Base-by-base conservation (phyloP, 2,113 vertebrate species). In the Chloropsis cyanopogon region DNA sequence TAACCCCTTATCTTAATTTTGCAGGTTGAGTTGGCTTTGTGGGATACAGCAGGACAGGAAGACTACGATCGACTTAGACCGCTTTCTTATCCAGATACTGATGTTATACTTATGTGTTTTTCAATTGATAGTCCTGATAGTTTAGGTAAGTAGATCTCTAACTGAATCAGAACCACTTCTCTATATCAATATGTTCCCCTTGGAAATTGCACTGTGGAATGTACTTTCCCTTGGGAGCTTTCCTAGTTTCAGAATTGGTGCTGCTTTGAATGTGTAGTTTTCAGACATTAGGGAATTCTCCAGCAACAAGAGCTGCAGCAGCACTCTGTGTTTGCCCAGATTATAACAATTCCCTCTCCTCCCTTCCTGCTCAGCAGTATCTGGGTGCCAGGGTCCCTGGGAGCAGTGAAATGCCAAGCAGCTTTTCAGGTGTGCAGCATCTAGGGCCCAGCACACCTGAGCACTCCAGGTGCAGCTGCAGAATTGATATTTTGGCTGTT, bases 81-180 rank as follows among this genome's bases (percentile, higher is more conserved):
- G 8, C 99, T 99, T 94, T 99, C 99, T 35, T 99, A 99, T 94
- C 99, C 99, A 70, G 99, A 99, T 96, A 99, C 99, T 2, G 99
- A 99, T 95, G 99, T 99, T 97, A 99, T 99, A 97, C 98, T 99
- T 93, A 99, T 99, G 99, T 99, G 99, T 97, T 99, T 99, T 98
- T 99, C 99, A 97, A 99, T 99, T 77, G 99, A 99, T 98, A 99
- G 99, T 93, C 99, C 99, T 72, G 99, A 99, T 98, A 99, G 99
- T 98, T 98, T 99, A 97, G 99, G 99, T 99, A 94, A 99, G 98
- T 96, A 56, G 42, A 35, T 75, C 22, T 31, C 23, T 49, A 60
- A 50, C 2, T 72, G 60, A 86, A 76, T 78, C 1, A 2, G 75
- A 88, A n/a, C 8, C 33, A 35, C 13, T 9, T 79, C 69, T 80